Evolutionary conservation across 1,140 invertebrate species (phyloP), one percentile per base, ranked within the genome.

Genomic region (Cotesia glomerata): DNA sequence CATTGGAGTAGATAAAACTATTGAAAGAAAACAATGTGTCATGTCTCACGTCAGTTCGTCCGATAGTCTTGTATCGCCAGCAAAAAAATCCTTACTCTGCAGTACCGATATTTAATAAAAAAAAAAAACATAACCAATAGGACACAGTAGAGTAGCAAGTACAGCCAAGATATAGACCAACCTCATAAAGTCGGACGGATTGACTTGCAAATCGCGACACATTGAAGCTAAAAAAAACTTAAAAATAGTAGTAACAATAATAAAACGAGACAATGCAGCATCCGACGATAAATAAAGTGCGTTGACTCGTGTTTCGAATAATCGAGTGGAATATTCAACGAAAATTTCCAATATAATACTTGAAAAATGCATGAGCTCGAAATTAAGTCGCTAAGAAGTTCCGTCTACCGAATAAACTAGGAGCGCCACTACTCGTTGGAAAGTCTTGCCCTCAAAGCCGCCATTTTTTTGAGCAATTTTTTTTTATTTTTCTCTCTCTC

Each of bases 211-310:
- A 45, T 45, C 39, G 39, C 39, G 39, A 45, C 39, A 45, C 8
- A 45, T 45, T 45, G 39, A 45, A 45, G 39, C 39, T 9, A 5
- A 59, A 7, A 72, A 39, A 69, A 13, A 11, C 3, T 35, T 64
- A 49, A 67, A 8, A 61, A 59, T 16, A 62, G 16, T 11, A 11
- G n/a, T 32, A 56, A 69, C n/a, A 63, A 56, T 51, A 56, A 35
- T 32, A 26, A 63, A 14, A n/a, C 18, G 9, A 64, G 34, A 14
- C n/a, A 56, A 7, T 56, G 7, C 5, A 8, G 69, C 71, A 74
- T 74, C 66, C 69, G 72, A 74, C 74, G 75, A 82, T 79, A 80
- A 78, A 78, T 78, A 79, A 76, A 74, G 69, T 74, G 73, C 76
- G 64, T 72, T 67, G 69, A 76, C 66, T 72, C 72, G 70, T 76